A percentile compares a stretch with the other conserved stretches of the same genome.
Evolutionary conservation across 2,888 invertebrate species (phyloP).

Genomic region (Sarcophaga caerulescens): DNA sequence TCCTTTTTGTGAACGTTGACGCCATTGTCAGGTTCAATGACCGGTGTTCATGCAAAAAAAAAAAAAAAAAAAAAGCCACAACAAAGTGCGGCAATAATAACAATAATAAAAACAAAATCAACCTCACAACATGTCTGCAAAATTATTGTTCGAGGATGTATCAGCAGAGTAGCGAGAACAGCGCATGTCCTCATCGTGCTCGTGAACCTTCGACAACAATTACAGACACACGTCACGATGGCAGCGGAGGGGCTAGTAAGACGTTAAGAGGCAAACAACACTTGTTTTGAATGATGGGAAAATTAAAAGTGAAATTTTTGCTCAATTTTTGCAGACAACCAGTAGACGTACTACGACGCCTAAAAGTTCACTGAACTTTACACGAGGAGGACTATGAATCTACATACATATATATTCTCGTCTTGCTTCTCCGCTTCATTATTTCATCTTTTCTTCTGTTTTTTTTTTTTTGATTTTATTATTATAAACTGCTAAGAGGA

Average conservation of each 20-base stretch:
- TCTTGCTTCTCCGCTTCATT: not conserved
- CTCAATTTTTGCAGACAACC: conserved; percentile 69
- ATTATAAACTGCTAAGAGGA: not conserved
- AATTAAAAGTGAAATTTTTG: conserved; percentile 81
- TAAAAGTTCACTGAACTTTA: conserved; percentile 66
- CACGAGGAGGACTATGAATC: not conserved
- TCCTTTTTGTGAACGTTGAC: conserved; percentile 62
- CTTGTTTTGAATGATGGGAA: conserved; percentile 75
- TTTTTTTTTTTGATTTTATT: no score
- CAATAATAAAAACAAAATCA: conserved; percentile 66
- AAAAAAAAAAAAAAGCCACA: conserved; percentile 48
- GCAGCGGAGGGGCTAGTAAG: not conserved
- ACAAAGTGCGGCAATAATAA: conserved; percentile 69
- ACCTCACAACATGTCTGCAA: conserved; percentile 61
- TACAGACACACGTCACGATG: conserved; percentile 31
- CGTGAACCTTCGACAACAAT: conserved; percentile 72
- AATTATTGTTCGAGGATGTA: conserved; percentile 43
- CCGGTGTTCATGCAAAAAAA: conserved; percentile 68
- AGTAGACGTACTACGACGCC: conserved; percentile 68
- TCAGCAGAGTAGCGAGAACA: conserved; percentile 13
- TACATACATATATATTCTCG: not conserved
- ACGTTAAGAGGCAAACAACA: not conserved
- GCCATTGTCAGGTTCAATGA: conserved; percentile 74
- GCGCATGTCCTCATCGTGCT: conserved; percentile 72
- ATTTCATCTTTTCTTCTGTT: not conserved